phyloP scores from a whole-genome alignment of 2,113 vertebrate species.

The Colistium nudipinnis region DNA sequence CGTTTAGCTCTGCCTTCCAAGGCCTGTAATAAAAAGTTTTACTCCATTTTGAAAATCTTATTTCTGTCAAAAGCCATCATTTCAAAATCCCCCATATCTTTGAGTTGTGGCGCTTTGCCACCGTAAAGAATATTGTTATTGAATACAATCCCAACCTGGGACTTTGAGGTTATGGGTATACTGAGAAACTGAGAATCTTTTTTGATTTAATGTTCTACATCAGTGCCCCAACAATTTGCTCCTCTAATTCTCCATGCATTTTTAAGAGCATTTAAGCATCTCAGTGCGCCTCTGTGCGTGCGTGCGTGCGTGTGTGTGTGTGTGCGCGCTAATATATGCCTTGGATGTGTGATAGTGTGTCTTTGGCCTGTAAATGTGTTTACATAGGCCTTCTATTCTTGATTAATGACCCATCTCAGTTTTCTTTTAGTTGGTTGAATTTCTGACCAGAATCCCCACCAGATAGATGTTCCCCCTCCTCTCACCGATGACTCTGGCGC shows the following conservation, averaged over 20 bases:
- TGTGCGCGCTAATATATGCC: neutral
- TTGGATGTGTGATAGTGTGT: conserved; percentile 1
- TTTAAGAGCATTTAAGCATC: neutral
- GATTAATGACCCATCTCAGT: conserved; percentile 25
- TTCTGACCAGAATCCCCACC: conserved; percentile 10
- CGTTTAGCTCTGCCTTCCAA: neutral
- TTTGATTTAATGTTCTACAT: conserved; percentile 31
- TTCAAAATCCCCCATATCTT: conserved; percentile 7
- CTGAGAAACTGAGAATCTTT: neutral
- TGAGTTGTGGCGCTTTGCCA: conserved; percentile 1
- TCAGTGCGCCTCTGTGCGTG: neutral
- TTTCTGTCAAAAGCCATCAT: conserved; percentile 6
- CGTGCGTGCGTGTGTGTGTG: neutral
- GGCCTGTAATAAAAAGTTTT: neutral
- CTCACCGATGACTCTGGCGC: neutral
- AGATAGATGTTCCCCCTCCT: conserved; percentile 11
- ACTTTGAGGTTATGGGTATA: conserved; percentile 1
- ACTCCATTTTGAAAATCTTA: conserved; percentile 14
- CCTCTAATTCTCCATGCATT: conserved; percentile 10
- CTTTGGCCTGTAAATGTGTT: neutral
- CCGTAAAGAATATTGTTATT: neutral
- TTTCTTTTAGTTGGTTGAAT: conserved; percentile 13
- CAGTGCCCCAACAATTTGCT: conserved; percentile 25
- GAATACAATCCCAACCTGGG: conserved; percentile 11
- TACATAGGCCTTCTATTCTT: neutral